Conservation (phyloP, 1,140 invertebrate species). For the Megalopta genalis region DNA sequence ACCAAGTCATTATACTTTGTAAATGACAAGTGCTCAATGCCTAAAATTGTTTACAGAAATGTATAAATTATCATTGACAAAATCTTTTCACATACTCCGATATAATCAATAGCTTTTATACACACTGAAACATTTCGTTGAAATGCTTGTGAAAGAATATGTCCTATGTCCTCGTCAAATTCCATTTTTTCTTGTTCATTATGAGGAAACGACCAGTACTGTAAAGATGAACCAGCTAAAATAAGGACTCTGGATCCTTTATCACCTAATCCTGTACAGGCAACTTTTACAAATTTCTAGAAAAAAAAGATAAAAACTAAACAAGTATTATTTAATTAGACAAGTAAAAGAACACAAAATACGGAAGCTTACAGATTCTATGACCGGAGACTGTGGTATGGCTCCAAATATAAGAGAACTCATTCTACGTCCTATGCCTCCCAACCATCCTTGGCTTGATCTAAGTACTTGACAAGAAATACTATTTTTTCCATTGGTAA, state of each 20-base stretch:
- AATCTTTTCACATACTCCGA: not conserved
- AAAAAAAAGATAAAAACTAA: constrained; percentile 43
- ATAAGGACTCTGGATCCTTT: constrained; percentile 83
- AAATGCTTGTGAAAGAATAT: constrained; percentile 83
- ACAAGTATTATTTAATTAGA: not conserved
- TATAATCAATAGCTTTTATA: not conserved
- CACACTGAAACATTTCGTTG: constrained; percentile 83
- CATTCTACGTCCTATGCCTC: constrained; percentile 91
- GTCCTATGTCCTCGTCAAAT: constrained; percentile 84
- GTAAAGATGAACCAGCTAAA: constrained; percentile 84
- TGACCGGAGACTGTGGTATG: constrained; percentile 84
- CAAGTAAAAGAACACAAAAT: not conserved
- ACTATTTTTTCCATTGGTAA: constrained; percentile 83
- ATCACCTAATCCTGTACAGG: constrained; percentile 75
- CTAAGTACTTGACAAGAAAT: constrained; percentile 87
- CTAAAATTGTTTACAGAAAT: constrained; percentile 53
- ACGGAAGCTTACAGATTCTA: constrained; percentile 86
- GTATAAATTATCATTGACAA: not conserved
- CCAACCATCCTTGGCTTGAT: constrained; percentile 91
- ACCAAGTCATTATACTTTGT: constrained; percentile 81
- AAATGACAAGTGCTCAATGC: constrained; percentile 70
- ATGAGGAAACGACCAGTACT: constrained; percentile 84
- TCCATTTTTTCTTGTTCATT: constrained; percentile 82
- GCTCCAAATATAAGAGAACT: constrained; percentile 93
- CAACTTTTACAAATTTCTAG: constrained; percentile 84